Evolutionary conservation across 2,797 vertebrate genomes (phyloP).

Genomic region (Danio albolineatus): DNA sequence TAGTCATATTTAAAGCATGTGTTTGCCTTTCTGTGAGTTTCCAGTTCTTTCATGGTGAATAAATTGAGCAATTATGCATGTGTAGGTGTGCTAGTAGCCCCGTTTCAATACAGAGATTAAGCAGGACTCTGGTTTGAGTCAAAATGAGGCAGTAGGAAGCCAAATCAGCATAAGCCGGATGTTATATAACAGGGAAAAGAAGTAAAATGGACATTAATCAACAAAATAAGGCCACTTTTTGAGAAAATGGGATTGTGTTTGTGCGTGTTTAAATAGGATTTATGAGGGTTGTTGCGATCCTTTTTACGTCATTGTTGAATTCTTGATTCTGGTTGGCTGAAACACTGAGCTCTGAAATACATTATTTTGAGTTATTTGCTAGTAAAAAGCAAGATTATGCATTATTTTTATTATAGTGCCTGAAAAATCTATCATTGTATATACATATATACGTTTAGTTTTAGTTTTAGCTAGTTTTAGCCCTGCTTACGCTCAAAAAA

Average conservation of each 20-base stretch:
- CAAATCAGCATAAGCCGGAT: background rate
- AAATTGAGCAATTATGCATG: slow-evolving; percentile 7
- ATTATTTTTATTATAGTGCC: no score
- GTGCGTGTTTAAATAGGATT: no score
- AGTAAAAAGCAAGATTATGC: no score
- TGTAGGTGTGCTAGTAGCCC: slow-evolving; percentile 26
- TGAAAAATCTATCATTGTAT: no score
- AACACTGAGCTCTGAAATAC: background rate
- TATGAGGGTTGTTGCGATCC: background rate
- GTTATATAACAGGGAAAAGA: slow-evolving; percentile 15
- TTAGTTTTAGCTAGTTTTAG: no score
- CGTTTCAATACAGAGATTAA: slow-evolving; percentile 20
- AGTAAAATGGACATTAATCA: slow-evolving; percentile 9
- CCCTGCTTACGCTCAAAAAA: no score
- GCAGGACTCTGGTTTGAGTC: slow-evolving; percentile 19
- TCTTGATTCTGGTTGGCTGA: slow-evolving; percentile 16
- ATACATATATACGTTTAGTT: no score
- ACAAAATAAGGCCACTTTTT: slow-evolving; percentile 5
- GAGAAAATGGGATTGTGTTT: background rate
- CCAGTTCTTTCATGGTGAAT: background rate
- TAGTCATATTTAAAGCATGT: background rate
- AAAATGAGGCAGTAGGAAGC: slow-evolving; percentile 3
- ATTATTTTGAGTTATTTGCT: no score
- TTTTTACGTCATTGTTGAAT: background rate
- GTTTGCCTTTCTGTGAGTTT: background rate